Percentiles rank a stretch among this genome's conserved stretches.
phyloP scores from a whole-genome alignment of 2,888 invertebrate species.

The Apamea epomidion region DNA sequence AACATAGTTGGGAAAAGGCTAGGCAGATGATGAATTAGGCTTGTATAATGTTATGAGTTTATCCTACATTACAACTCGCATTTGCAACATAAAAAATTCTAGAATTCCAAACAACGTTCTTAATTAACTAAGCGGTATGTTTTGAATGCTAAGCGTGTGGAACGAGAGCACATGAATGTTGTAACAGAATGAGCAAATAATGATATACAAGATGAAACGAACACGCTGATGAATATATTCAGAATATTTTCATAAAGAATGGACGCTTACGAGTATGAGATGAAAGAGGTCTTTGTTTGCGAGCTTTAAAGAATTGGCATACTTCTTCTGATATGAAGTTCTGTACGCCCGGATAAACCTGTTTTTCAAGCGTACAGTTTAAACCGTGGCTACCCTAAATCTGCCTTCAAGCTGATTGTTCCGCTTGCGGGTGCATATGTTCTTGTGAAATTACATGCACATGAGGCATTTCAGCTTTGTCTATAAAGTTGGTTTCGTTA shows the following conservation, averaged over 20 bases:
- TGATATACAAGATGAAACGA: constrained; percentile 32
- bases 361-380: neutral
- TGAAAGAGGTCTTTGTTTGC: constrained; percentile 26
- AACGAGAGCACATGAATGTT: constrained; percentile 23
- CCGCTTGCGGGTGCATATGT: no score
- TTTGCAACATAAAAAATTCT: constrained; percentile 2
- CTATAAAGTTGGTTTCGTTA: neutral
- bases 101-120: constrained; percentile 4
- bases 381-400: neutral
- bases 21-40: neutral
- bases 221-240: constrained; percentile 32
- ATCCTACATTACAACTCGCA: neutral
- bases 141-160: constrained; percentile 32
- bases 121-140: constrained; percentile 40
- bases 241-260: constrained; percentile 36
- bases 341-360: neutral
- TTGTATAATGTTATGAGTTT: constrained; percentile 2
- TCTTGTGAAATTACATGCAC: neutral
- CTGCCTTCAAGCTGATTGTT: neutral
- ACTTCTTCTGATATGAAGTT: neutral
- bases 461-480: neutral
- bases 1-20: neutral
- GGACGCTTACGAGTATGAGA: constrained; percentile 30
- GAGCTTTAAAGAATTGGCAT: constrained; percentile 1
- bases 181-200: constrained; percentile 30